phyloP scores from a whole-genome alignment of 2,113 vertebrate genomes.

The Dromiciops gliroides region DNA sequence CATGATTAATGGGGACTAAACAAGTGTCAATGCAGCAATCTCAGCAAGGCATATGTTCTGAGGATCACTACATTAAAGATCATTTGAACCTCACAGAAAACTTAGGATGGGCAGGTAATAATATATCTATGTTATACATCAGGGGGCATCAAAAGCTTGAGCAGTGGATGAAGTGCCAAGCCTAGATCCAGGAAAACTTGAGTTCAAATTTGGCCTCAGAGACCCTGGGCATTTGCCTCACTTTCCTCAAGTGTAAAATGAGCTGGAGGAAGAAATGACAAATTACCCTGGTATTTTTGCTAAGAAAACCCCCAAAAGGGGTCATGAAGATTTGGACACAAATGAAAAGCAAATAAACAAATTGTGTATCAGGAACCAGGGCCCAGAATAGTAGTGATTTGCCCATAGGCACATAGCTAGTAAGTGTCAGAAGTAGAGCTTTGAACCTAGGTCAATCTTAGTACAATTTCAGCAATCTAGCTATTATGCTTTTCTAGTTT shows the following conservation, averaged over 20 bases:
- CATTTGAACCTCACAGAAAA: not conserved
- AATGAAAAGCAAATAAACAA: not conserved
- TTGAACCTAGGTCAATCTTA: not conserved
- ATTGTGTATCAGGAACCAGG: not conserved
- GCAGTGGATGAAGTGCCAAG: not conserved
- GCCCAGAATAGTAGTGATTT: not conserved
- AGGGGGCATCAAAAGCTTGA: no score
- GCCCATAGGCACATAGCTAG: not conserved
- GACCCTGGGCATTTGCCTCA: not conserved
- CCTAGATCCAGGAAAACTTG: not conserved
- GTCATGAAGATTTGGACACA: not conserved
- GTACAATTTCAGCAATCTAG: not conserved
- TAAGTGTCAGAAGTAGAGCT: not conserved
- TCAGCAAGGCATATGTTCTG: no score
- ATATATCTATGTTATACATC: not conserved
- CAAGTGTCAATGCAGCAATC: no score
- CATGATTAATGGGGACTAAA: no score
- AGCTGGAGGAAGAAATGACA: not conserved
- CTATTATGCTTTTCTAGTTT: not conserved
- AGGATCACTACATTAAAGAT: no score
- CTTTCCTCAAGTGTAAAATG: not conserved
- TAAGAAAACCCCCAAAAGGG: not conserved
- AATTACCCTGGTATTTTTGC: not conserved
- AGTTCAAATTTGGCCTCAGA: not conserved
- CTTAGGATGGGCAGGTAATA: not conserved